phyloP scores from a whole-genome alignment of 2,797 vertebrate genomes.

The Myotis findleyi region DNA sequence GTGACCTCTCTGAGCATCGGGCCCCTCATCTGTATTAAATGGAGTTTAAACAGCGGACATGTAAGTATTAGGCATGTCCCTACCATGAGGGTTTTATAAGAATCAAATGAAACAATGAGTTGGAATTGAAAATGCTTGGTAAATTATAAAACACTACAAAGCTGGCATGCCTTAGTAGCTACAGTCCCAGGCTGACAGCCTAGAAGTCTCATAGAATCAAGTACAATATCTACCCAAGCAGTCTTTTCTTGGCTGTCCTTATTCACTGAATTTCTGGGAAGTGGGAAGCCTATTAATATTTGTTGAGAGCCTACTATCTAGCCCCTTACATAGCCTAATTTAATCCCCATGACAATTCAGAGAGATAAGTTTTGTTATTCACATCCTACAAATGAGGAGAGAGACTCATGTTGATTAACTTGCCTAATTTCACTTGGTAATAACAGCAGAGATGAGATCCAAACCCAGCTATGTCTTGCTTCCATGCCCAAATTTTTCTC shows the following conservation, averaged over 20 bases:
- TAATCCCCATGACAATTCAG: background rate
- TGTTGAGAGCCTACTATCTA: background rate
- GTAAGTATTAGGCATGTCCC: background rate
- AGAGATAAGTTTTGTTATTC: background rate
- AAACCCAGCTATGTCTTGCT: background rate
- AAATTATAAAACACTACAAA: background rate
- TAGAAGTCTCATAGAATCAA: background rate
- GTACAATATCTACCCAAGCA: background rate
- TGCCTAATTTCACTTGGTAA: background rate
- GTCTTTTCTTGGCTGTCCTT: background rate
- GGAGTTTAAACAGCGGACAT: background rate
- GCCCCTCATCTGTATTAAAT: background rate
- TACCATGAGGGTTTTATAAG: slow-evolving; percentile 24
- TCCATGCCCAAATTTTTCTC: background rate
- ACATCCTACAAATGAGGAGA: slow-evolving; percentile 32
- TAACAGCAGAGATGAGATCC: background rate
- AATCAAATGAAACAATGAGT: background rate
- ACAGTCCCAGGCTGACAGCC: background rate
- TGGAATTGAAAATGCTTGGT: background rate
- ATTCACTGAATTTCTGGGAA: slow-evolving; percentile 19
- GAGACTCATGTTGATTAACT: background rate
- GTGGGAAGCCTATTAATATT: background rate
- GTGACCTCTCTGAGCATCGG: background rate
- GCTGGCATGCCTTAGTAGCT: background rate
- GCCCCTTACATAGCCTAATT: background rate